Evolutionary conservation across 2,113 vertebrate genomes (phyloP), one percentile per base, ranked within the genome.

Genomic region (Forbesichthys papilliferus): DNA sequence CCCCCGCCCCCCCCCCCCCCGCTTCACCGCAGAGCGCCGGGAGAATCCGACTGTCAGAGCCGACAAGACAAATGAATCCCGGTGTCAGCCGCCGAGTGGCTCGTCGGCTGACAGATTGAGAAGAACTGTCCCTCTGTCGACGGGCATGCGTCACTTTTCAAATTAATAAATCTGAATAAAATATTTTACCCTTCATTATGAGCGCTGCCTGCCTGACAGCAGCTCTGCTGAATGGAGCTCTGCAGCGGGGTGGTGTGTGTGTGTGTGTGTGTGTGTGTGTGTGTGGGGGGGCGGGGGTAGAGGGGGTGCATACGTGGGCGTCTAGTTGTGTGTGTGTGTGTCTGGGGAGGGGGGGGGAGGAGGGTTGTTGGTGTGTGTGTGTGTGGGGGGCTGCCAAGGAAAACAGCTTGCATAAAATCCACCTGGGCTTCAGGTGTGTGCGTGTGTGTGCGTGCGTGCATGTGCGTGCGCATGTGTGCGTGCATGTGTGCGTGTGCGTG

Each of bases 161-260:
- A 97, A 98, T 98, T 98, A 98, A 98, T 98, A 98, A 98, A 98
- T 98, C 96, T 98, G 97, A 98, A 98, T 97, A 97, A 98, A 98
- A 98, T 97, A 98, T 98, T 98, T 98, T 96, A 95, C 93, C 96
- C 97, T 98, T 98, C 96, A 97, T 98, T 98, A 98, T 95, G 87
- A 96, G 95, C 94, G 91, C 93, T 93, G 95, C 92, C 92, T 89
- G 90, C 92, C 93, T 98, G 96, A 98, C 96, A 97, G 96, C 94
- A 97, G 96, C 94, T 95, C 93, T 92, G 86, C 93, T 96, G 94
- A 96, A 95, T 95, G 93, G 93, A 94, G 94, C 93, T 93, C 93
- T 93, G 86, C 90, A 90, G 92, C 91, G 91, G 91, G 88, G 89
- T 90, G 91, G 92, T 87, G 75, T 20, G 36, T 9, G 27, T 11